Evolutionary conservation across 1,140 invertebrate genomes (phyloP), one percentile per base, ranked within the genome.

Genomic region (Cyphomyrmex costatus): DNA sequence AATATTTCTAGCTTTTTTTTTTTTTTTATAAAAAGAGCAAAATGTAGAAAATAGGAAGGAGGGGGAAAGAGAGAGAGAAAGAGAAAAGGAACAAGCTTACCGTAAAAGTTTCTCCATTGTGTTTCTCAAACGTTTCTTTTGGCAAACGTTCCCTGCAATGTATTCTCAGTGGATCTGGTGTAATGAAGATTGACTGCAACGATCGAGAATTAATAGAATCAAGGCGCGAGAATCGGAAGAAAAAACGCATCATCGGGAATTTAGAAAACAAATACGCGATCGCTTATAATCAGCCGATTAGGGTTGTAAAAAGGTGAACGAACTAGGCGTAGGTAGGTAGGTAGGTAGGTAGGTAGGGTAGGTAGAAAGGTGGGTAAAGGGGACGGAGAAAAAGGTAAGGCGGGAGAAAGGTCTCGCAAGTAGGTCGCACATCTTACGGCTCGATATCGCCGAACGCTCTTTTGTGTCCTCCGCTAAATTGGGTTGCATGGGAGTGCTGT

Each of bases 361-460:
- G 42, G 42, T 49, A 65, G 56, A 6, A 36, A 42, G 36, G 58
- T 46, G n/a, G 16, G n/a, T n/a, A n/a, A n/a, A 60, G 46, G 70
- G 51, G 61, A 68, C 82, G 89, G 70, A 58, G 70, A 79, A 88
- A 76, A 89, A 92, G 91, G 89, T 91, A 89, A 90, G 90, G 89
- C 42, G 76, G 60, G 63, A 86, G 88, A 60, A 61, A 87, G 88
- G 74, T 77, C 86, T 93, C 79, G 85, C 88, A 94, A 94, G 92
- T 94, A 94, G 94, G 93, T 94, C 93, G 93, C 92, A 92, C 93
- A 92, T 89, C 91, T 89, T 92, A 91, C 92, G 87, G 93, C 93
- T 94, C 93, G 89, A 94, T 94, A 94, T 94, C 92, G 90, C 91
- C 93, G 92, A 94, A 94, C 93, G 93, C 92, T 93, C 93, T 92